Evolutionary conservation across 2,113 vertebrate species (phyloP).

Genomic region (Scytalopus superciliaris): DNA sequence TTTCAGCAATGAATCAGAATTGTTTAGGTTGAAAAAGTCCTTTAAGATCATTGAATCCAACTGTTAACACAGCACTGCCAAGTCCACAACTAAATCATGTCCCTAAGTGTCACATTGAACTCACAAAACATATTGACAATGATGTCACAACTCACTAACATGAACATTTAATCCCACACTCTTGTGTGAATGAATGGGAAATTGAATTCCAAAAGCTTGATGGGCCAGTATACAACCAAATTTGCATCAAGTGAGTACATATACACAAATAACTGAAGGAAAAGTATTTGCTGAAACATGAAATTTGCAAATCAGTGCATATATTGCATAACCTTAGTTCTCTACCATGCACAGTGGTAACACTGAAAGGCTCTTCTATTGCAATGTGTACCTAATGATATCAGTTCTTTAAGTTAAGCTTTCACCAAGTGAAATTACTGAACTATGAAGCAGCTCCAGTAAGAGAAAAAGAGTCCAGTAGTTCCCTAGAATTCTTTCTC

Average conservation of each 20-base stretch:
- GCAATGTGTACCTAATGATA: not conserved
- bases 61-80: not conserved
- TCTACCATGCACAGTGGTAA: not conserved
- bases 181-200: not conserved
- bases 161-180: not conserved
- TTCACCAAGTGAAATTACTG: not conserved
- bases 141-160: not conserved
- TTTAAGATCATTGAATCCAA: not conserved
- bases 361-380: not conserved
- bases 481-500: not conserved
- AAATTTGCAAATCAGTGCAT: not conserved
- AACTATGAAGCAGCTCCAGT: not conserved
- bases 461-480: not conserved
- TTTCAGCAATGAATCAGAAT: not conserved
- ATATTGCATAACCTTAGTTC: not conserved
- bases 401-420: not conserved
- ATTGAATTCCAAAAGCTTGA: not conserved
- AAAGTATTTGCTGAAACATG: not conserved
- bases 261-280: not conserved
- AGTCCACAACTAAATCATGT: not conserved
- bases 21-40: not conserved
- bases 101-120: not conserved
- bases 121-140: not conserved
- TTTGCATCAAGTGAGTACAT: not conserved
- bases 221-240: not conserved